Evolutionary conservation across 2,888 invertebrate genomes (phyloP), one percentile per base, ranked within the genome.

Genomic region (Hirudinaria manillensis): DNA sequence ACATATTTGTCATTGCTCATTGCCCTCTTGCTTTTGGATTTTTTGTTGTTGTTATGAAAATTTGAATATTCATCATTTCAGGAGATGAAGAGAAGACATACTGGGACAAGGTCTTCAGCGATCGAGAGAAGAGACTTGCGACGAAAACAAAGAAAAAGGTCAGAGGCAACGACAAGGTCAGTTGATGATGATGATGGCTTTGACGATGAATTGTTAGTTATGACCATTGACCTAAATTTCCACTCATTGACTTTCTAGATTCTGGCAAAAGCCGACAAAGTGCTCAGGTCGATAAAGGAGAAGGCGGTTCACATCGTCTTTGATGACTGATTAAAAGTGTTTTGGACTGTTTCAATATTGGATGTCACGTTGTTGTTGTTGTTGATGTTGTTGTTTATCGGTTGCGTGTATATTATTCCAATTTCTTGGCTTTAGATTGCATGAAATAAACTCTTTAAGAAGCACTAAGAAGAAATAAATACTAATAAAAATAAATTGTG

Each of bases 21-120:
- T 56, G 13, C 3, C n/a, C 13, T 7, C 13, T 56, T 56, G n/a
- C 13, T 56, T 3, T 21, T 10, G 61, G 10, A 3, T 61, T 10
- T 13, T 16, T 61, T 10, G 21, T 61, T 6, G 24, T 27, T n/a
- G 4, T 61, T 16, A 61, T 16, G 24, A 13, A 61, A 61, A 27
- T 61, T 61, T 61, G 24, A 27, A 61, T 61, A 27, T 61, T 29
- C 29, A 61, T 61, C 10, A 27, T 32, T 51, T 55, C 36, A 84
- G 91, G 90, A 0, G 88, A 89, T 1, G 91, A 90, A 78, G 94
- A 94, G 83, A 86, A 88, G 55, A 85, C 87, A 32, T 94, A 95
- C 85, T 94, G 94, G 93, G 85, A 89, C 27, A 91, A 91, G 82
- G 91, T 93, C 56, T 87, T 88, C 79, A 85, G 85, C 19, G 90